Evolutionary conservation across 2,113 vertebrate species (phyloP).

Genomic region (Petromus typicus): DNA sequence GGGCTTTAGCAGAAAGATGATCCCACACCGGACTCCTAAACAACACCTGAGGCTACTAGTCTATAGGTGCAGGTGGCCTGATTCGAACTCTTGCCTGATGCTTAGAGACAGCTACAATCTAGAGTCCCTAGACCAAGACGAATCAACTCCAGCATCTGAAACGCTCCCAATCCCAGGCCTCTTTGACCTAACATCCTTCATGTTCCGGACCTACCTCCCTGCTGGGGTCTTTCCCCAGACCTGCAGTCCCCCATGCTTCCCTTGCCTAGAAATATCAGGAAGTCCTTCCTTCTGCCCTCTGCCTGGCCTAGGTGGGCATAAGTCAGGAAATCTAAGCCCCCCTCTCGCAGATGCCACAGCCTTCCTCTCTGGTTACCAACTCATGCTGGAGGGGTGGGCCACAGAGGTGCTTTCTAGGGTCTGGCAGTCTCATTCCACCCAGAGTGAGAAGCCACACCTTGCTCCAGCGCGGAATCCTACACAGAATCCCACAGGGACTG

Average conservation of each 20-base stretch:
- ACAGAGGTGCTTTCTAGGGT: background rate
- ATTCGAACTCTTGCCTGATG: background rate
- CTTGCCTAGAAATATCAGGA: background rate
- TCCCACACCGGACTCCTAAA: background rate
- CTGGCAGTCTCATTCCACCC: background rate
- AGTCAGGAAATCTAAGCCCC: background rate
- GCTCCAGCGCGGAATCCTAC: accelerated
- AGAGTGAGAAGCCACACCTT: background rate
- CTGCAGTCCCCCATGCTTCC: background rate
- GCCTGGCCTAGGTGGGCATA: background rate
- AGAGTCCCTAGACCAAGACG: background rate
- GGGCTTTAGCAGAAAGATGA: background rate
- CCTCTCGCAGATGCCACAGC: background rate
- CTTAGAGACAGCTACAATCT: background rate
- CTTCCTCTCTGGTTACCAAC: background rate
- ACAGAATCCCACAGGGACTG: background rate
- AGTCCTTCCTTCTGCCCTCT: background rate
- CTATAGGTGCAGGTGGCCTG: background rate
- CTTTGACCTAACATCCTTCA: background rate
- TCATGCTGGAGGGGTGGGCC: background rate
- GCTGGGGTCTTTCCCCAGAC: background rate
- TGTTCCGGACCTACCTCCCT: background rate
- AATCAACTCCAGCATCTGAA: background rate
- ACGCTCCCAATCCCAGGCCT: background rate
- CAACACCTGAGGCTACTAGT: background rate